phyloP scores from a whole-genome alignment of 2,797 vertebrate species.

The Nannoperca australis region DNA sequence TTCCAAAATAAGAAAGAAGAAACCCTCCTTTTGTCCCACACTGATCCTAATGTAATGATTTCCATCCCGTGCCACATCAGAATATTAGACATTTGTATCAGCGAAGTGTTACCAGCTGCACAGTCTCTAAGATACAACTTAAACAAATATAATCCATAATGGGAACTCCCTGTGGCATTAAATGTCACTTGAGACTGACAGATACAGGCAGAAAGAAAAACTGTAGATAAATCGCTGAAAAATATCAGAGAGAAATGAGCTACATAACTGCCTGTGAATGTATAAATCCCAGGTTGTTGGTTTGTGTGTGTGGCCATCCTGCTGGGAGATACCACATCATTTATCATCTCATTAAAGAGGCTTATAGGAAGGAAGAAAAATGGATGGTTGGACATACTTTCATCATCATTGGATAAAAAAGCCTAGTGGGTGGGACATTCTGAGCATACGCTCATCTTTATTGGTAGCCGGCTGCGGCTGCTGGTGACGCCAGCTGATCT shows the following conservation, averaged over 20 bases:
- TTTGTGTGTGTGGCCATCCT: conserved; percentile 69
- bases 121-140: conserved; percentile 14
- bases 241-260: conserved; percentile 53
- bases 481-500: conserved; percentile 59
- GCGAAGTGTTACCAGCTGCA: conserved; percentile 34
- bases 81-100: conserved; percentile 37
- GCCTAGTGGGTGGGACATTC: conserved; percentile 58
- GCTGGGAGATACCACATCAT: conserved; percentile 75
- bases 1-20: background rate
- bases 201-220: conserved; percentile 26
- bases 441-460: conserved; percentile 21
- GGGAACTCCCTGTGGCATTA: conserved; percentile 33
- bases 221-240: conserved; percentile 22
- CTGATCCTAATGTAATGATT: background rate
- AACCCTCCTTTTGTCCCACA: background rate
- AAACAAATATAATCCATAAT: conserved; percentile 41
- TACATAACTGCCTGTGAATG: conserved; percentile 40
- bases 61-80: background rate
- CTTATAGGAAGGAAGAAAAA: conserved; percentile 57
- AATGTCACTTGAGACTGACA: conserved; percentile 30
- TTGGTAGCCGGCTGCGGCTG: conserved; percentile 53
- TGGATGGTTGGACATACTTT: conserved; percentile 40
- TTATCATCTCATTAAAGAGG: conserved; percentile 75
- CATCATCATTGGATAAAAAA: conserved; percentile 55
- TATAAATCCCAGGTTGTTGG: conserved; percentile 50